A percentile compares a stretch with the other conserved stretches of the same genome.
phyloP scores from a whole-genome alignment of 2,797 vertebrate species.

The Chelonia mydas region DNA sequence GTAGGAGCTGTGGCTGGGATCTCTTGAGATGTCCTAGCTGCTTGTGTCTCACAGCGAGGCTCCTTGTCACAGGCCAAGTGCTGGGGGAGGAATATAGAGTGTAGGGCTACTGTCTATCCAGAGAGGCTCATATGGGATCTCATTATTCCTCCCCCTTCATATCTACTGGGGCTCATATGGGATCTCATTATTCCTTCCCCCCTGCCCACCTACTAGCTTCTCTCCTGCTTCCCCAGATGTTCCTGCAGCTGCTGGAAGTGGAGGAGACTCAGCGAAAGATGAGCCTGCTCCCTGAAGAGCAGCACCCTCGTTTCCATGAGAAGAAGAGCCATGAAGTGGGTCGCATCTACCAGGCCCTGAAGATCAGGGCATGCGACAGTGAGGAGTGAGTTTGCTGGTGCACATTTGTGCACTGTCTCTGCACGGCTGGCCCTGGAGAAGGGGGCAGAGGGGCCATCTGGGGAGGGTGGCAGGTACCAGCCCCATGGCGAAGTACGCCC shows the following conservation, averaged over 20 bases:
- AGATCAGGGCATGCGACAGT: conserved; percentile 78
- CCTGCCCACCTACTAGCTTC: neutral
- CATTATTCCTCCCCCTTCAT: too few relatives aligned
- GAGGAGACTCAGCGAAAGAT: conserved; percentile 86
- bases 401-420: neutral
- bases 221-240: conserved; percentile 81
- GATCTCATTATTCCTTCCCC: neutral
- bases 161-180: too few relatives aligned
- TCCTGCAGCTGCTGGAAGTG: conserved; percentile 87
- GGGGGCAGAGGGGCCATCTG: neutral
- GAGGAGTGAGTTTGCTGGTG: conserved; percentile 80
- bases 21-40: neutral
- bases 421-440: neutral
- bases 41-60: neutral
- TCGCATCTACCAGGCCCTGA: conserved; percentile 84
- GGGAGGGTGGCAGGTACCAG: neutral
- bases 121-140: too few relatives aligned
- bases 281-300: conserved; percentile 68
- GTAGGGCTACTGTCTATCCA: neutral
- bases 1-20: neutral
- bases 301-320: conserved; percentile 75
- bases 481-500: neutral
- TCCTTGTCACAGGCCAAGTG: neutral
- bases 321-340: conserved; percentile 83
- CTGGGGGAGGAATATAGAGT: neutral